Conservation (phyloP, 2,888 invertebrate genomes). For the Heliothis peltigera region DNA sequence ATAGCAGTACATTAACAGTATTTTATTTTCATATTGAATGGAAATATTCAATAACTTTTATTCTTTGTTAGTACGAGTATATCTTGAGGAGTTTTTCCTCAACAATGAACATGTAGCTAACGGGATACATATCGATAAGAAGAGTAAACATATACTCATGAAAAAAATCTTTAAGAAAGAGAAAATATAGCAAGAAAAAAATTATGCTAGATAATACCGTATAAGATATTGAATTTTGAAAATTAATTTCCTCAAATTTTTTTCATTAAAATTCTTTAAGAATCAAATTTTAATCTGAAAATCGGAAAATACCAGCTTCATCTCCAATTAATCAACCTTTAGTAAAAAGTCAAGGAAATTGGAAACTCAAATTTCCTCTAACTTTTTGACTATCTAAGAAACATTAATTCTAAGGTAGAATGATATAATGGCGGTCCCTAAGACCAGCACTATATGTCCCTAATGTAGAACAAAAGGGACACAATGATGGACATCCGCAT, state of each 20-base stretch:
- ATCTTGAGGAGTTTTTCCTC: background rate
- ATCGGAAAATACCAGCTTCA: too few species aligned
- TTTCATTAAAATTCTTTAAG: too few species aligned
- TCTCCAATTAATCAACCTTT: too few species aligned
- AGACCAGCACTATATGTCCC: constrained; percentile 11
- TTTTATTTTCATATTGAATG: background rate
- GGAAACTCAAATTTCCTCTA: background rate
- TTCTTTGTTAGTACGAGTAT: constrained; percentile 1
- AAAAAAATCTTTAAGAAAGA: background rate
- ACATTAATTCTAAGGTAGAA: background rate
- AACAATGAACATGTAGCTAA: background rate
- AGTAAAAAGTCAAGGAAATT: too few species aligned
- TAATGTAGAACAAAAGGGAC: constrained; percentile 11
- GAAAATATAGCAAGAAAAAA: too few species aligned
- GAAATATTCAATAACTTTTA: background rate
- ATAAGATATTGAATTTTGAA: too few species aligned
- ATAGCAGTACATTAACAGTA: background rate
- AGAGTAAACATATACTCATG: background rate
- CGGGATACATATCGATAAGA: background rate
- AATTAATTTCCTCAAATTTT: too few species aligned
- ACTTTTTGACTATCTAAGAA: background rate
- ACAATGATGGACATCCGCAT: constrained; percentile 12
- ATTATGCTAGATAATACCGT: too few species aligned
- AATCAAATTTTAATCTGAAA: too few species aligned
- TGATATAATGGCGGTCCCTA: background rate